Percentiles rank a stretch among this genome's conserved stretches.
phyloP scores from a whole-genome alignment of 2,888 invertebrate genomes.

The Spilosoma lubricipeda region DNA sequence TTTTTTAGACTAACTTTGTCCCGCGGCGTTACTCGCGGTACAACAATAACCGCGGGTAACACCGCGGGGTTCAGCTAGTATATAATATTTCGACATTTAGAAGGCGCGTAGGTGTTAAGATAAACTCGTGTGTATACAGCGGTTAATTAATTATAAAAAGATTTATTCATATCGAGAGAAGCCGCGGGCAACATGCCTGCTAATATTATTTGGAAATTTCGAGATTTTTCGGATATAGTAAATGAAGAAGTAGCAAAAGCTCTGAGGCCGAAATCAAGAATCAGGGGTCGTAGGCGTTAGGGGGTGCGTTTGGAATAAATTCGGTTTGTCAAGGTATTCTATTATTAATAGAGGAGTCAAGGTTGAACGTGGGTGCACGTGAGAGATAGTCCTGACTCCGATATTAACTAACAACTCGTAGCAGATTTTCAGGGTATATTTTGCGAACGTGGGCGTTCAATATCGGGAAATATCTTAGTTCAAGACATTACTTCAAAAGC shows the following conservation, averaged over 20 bases:
- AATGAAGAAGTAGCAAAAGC: not conserved
- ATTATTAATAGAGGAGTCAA: constrained; percentile 12
- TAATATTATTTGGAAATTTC: not conserved
- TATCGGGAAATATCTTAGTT: not conserved
- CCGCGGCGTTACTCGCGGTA: too few relatives aligned
- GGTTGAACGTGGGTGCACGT: constrained; percentile 8
- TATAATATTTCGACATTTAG: not conserved
- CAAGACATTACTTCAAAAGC: not conserved
- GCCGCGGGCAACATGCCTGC: constrained; percentile 4
- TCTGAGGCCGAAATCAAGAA: not conserved
- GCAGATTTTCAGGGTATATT: not conserved
- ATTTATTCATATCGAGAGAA: not conserved
- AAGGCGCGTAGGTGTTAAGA: constrained; percentile 6
- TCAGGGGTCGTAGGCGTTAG: too few relatives aligned
- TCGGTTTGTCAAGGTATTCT: not conserved
- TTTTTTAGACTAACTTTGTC: too few relatives aligned
- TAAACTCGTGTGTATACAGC: not conserved
- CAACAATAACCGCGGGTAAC: too few relatives aligned
- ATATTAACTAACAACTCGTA: not conserved
- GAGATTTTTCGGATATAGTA: not conserved
- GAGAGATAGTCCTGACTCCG: not conserved
- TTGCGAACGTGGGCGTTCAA: not conserved
- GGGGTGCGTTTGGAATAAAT: too few relatives aligned
- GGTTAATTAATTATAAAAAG: not conserved
- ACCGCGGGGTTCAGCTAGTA: too few relatives aligned